These are phyloP conservation scores for Morone chrysops DNA, from an alignment of 2,113 vertebrate species.

Conservation along the genomic window DNA sequence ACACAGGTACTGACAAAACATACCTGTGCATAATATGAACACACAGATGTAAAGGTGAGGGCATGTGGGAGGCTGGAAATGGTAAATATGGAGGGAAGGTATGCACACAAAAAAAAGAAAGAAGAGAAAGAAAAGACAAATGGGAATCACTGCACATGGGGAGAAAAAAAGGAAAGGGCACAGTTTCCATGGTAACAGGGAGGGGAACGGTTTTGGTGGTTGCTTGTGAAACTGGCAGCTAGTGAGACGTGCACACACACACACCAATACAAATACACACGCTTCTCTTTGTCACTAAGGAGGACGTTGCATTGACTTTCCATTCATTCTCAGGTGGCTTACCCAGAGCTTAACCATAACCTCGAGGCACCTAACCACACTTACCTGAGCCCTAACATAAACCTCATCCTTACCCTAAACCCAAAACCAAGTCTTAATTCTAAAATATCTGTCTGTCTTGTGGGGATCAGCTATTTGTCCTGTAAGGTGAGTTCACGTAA, in stretches of 20 bases:
- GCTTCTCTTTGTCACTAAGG: background rate
- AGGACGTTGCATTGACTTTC: background rate
- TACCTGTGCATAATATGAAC: background rate
- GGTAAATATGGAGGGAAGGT: background rate
- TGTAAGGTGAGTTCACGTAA: background rate
- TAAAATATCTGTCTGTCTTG: background rate
- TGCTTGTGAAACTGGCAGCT: slow-evolving; percentile 31
- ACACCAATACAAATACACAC: background rate
- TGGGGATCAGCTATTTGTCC: background rate
- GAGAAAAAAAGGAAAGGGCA: slow-evolving; percentile 33
- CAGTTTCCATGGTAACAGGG: slow-evolving; percentile 80
- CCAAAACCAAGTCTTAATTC: background rate
- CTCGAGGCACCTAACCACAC: background rate
- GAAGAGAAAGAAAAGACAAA: background rate
- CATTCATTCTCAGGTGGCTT: background rate
- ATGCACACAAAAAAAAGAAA: background rate
- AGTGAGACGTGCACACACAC: slow-evolving; percentile 26
- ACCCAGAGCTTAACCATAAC: background rate
- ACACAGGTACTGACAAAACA: background rate
- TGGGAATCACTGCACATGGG: background rate
- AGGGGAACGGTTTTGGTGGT: slow-evolving; percentile 47
- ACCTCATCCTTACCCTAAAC: background rate
- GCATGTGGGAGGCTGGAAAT: background rate
- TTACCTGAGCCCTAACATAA: no score
- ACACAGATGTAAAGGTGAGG: background rate